A percentile compares a stretch with the other conserved stretches of the same genome.
These are phyloP conservation scores for Lycodopsis pacificus DNA, from an alignment of 2,797 vertebrate species.

Conservation along the genomic window DNA sequence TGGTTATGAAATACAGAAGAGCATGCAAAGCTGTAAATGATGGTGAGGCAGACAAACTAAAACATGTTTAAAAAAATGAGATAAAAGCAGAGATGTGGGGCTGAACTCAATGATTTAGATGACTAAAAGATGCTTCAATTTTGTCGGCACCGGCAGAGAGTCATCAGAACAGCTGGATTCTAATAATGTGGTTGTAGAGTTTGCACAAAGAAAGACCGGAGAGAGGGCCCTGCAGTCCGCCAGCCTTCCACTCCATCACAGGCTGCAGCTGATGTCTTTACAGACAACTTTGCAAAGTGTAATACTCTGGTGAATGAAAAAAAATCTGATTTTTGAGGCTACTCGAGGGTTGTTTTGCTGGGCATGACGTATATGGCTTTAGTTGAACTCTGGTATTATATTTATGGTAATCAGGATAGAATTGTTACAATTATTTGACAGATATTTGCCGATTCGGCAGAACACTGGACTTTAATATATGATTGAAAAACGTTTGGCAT, in stretches of 20 bases:
- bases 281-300: not conserved
- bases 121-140: not conserved
- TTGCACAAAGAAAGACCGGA: constrained; percentile 1
- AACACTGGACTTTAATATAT: not conserved
- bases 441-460: not conserved
- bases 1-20: not conserved
- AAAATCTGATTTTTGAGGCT: not conserved
- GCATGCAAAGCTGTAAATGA: not conserved
- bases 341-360: not conserved
- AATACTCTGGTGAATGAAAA: not conserved
- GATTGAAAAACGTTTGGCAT: not conserved
- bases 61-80: not conserved
- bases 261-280: not conserved
- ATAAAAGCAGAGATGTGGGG: not conserved
- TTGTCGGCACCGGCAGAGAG: not conserved
- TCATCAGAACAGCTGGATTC: constrained; percentile 29
- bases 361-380: not conserved
- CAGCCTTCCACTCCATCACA: not conserved
- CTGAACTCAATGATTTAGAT: constrained; percentile 13
- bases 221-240: not conserved
- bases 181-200: constrained; percentile 16
- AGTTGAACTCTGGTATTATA: not conserved
- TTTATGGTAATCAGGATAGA: not conserved
- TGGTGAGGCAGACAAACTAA: not conserved
- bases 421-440: not conserved